Evolutionary conservation across 2,797 vertebrate species (phyloP).

Genomic region (Sternotherus odoratus): DNA sequence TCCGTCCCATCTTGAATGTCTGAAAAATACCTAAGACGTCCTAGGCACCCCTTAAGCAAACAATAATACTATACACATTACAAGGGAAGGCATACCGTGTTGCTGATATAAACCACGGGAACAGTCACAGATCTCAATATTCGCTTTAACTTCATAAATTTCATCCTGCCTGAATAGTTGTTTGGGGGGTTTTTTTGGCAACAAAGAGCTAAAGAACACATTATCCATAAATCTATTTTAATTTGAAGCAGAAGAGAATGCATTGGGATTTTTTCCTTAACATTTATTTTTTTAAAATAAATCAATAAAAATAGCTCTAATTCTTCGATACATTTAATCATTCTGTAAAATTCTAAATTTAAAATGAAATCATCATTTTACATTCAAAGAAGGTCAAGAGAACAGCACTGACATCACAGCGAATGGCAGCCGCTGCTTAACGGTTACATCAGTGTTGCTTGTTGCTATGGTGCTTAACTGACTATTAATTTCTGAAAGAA

Average conservation of each 20-base stretch:
- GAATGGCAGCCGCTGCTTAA: slow-evolving; percentile 65
- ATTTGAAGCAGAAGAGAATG: slow-evolving; percentile 50
- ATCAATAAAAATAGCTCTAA: slow-evolving; percentile 73
- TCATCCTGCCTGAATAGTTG: slow-evolving; percentile 46
- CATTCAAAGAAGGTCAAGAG: slow-evolving; percentile 81
- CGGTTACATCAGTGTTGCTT: slow-evolving; percentile 73
- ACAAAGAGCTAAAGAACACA: slow-evolving; percentile 42
- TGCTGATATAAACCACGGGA: not conserved
- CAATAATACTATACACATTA: not conserved
- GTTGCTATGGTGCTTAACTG: slow-evolving; percentile 82
- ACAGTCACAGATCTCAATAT: slow-evolving; percentile 33
- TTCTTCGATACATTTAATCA: slow-evolving; percentile 65
- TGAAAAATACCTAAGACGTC: slow-evolving; percentile 10
- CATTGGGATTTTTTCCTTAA: slow-evolving; percentile 10
- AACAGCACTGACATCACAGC: slow-evolving; percentile 78
- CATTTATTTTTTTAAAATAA: slow-evolving; percentile 60
- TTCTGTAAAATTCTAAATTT: slow-evolving; percentile 77
- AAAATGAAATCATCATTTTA: slow-evolving; percentile 78
- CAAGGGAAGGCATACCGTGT: not conserved
- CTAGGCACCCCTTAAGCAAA: slow-evolving; percentile 27
- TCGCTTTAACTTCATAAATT: slow-evolving; percentile 55
- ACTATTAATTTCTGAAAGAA: slow-evolving; percentile 83
- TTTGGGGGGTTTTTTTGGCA: no score
- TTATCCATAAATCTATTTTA: slow-evolving; percentile 48
- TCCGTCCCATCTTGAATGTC: not conserved